Evolutionary conservation across 2,113 vertebrate genomes (phyloP).

Genomic region (Antidorcas marsupialis): DNA sequence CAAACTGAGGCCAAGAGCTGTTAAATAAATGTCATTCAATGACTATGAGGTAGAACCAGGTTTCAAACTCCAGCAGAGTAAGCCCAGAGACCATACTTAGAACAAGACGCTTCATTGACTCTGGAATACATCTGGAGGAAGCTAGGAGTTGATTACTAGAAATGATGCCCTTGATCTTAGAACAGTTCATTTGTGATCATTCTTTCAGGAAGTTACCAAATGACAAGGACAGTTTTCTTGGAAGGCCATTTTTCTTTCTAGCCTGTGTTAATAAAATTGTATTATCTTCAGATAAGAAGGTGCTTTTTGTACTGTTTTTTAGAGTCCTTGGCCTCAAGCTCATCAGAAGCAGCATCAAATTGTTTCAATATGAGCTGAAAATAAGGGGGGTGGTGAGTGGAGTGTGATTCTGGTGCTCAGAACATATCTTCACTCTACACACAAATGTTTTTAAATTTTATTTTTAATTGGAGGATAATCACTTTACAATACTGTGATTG

Average conservation of each 20-base stretch:
- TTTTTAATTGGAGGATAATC: neutral
- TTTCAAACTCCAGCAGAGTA: neutral
- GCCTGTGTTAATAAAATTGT: neutral
- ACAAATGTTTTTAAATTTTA: neutral
- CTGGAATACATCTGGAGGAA: neutral
- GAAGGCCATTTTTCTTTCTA: neutral
- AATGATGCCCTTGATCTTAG: neutral
- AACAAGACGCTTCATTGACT: neutral
- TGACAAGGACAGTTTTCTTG: neutral
- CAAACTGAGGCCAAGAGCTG: neutral
- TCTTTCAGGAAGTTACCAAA: neutral
- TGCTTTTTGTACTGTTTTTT: slow-evolving; percentile 6
- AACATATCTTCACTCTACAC: neutral
- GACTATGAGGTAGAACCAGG: neutral
- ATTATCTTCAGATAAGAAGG: neutral
- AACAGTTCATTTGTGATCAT: neutral
- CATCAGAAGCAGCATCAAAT: neutral
- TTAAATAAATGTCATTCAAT: neutral
- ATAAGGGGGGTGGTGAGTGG: neutral
- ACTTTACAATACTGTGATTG: neutral
- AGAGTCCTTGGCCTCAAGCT: neutral
- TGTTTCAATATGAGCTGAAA: neutral
- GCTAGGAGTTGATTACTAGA: neutral
- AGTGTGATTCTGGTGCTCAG: neutral
- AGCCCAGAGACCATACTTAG: neutral